These are phyloP conservation scores for Magallana ariakensis DNA, from an alignment of 1,140 invertebrate genomes.

Conservation along the genomic window DNA sequence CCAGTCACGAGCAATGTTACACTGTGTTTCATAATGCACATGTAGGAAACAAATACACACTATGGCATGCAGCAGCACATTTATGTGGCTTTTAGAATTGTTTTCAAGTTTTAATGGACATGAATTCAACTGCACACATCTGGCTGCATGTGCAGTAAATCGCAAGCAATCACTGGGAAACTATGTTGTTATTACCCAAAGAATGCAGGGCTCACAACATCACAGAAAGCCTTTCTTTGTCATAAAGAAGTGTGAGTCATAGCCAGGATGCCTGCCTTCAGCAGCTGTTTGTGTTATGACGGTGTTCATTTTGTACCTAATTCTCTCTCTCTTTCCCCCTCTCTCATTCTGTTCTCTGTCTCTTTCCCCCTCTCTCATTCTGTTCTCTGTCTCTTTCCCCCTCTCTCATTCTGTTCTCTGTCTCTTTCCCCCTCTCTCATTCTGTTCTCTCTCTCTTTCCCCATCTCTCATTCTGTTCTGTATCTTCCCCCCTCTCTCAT, in stretches of 20 bases:
- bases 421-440: background rate
- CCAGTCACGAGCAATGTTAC: too few species aligned
- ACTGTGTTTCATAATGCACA: too few species aligned
- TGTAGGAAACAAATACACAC: too few species aligned
- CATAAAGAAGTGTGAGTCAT: conserved; percentile 22
- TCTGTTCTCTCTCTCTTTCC: too few species aligned
- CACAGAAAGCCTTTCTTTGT: conserved; percentile 21
- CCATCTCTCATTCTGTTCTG: background rate
- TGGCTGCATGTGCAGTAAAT: conserved; percentile 28
- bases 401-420: background rate
- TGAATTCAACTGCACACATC: conserved; percentile 22
- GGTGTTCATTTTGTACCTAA: background rate
- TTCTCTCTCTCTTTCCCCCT: background rate
- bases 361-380: background rate
- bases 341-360: background rate
- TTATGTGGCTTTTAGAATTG: conserved; percentile 5
- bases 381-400: too few species aligned
- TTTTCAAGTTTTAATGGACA: conserved; percentile 30
- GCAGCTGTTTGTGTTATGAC: conserved; percentile 22
- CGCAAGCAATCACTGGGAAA: background rate
- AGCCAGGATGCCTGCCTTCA: conserved; percentile 7
- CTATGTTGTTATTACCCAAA: conserved; percentile 31
- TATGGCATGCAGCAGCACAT: background rate
- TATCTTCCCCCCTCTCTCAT: background rate
- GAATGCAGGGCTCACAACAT: conserved; percentile 19